These are phyloP conservation scores for Xenopus petersii DNA, from an alignment of 2,797 vertebrate species.

Conservation along the genomic window DNA sequence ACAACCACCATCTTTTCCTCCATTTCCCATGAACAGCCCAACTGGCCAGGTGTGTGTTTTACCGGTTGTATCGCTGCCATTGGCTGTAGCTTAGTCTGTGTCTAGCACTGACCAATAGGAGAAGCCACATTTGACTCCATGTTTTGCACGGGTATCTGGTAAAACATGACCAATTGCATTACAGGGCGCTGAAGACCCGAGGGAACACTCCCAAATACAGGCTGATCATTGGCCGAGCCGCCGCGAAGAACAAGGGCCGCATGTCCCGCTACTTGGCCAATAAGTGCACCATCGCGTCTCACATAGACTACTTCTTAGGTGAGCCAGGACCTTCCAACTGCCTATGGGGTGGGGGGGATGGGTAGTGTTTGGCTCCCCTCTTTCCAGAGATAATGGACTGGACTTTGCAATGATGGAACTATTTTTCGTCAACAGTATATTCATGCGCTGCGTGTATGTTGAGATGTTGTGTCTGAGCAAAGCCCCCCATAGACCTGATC, in stretches of 20 bases:
- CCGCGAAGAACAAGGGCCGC: conserved; percentile 93
- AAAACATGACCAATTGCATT: neutral
- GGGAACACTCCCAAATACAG: conserved; percentile 98
- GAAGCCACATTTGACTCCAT: too few relatives aligned
- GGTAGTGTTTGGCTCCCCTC: too few relatives aligned
- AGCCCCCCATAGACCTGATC: conserved; percentile 31
- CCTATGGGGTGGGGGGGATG: neutral
- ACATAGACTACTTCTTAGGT: conserved; percentile 97
- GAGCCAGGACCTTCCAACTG: conserved; percentile 19
- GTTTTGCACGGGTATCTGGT: too few relatives aligned
- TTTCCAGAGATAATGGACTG: too few relatives aligned
- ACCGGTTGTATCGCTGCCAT: too few relatives aligned
- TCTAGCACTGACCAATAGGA: too few relatives aligned
- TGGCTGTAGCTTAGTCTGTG: too few relatives aligned
- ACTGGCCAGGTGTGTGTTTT: conserved; percentile 9
- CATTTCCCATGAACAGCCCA: conserved; percentile 36
- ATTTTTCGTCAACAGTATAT: conserved; percentile 99
- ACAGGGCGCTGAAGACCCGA: conserved; percentile 87
- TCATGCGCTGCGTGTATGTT: conserved; percentile 70
- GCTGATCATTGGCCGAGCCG: conserved; percentile 92
- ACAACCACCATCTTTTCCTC: conserved; percentile 61
- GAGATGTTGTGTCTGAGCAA: conserved; percentile 77
- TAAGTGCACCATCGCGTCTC: conserved; percentile 93
- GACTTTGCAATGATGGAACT: conserved; percentile 77
- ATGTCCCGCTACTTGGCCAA: conserved; percentile 96